A percentile compares a stretch with the other conserved stretches of the same genome.
Conservation (phyloP, 35 echinoderm and acorn worm genomes). For the Apostichopus parvimensis region DNA sequence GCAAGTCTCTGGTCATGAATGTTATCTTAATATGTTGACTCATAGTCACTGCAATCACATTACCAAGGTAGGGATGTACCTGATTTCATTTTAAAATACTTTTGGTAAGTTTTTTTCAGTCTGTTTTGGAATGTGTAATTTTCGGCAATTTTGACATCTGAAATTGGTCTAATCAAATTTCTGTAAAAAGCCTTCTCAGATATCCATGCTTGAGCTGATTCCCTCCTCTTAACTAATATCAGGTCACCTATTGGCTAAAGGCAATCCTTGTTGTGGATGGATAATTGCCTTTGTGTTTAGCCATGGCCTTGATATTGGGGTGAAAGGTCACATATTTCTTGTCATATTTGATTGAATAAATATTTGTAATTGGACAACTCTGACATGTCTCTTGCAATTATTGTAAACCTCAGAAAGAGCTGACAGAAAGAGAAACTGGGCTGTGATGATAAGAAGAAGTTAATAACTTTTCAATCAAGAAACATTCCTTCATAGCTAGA, state of each 20-base stretch:
- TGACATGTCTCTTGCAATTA: conserved; percentile 7
- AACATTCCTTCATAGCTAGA: too few relatives aligned
- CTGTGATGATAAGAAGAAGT: too few relatives aligned
- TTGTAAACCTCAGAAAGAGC: background rate
- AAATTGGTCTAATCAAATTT: conserved; percentile 20
- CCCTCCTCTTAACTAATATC: background rate
- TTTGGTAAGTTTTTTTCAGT: background rate
- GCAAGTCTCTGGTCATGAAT: too few relatives aligned
- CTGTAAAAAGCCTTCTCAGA: background rate
- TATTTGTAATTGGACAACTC: conserved; percentile 28
- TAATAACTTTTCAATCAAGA: too few relatives aligned
- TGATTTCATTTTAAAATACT: too few relatives aligned
- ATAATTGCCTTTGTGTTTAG: background rate
- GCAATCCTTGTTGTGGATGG: background rate
- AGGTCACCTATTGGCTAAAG: background rate
- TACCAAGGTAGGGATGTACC: too few relatives aligned
- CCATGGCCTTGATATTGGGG: conserved; percentile 22
- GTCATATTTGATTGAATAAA: conserved; percentile 32
- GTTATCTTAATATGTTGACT: too few relatives aligned
- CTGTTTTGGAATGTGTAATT: conserved; percentile 10
- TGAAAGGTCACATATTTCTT: conserved; percentile 22
- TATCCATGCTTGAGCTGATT: background rate
- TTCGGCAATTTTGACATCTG: background rate
- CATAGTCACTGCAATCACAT: too few relatives aligned
- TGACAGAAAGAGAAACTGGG: background rate